Evolutionary conservation across 2,797 vertebrate species (phyloP), one percentile per base, ranked within the genome.

Genomic region (Sebastes kiyomatsui): DNA sequence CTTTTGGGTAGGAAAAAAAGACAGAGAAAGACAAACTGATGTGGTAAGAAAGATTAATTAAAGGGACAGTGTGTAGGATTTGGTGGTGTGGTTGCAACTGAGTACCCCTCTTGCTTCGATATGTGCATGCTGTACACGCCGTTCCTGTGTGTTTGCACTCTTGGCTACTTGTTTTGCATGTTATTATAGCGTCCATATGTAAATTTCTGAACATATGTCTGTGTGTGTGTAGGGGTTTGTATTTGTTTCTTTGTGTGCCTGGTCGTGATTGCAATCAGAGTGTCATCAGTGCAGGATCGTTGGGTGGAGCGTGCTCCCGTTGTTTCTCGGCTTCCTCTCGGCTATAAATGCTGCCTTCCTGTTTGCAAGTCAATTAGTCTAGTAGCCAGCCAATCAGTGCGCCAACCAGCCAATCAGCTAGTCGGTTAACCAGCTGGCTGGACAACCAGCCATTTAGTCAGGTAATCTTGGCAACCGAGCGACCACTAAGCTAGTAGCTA

Each of bases 201-300:
- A 46, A 14, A 16, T 83, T 77, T 42, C 32, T 77, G 27, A 73
- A 22, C 3, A 16, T 59, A 38, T 14, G 30, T 58, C 30, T 28
- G 35, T 71, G 58, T 58, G 71, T 32, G 38, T 60, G 35, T 54
- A 5, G 5, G 38, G 16, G 23, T 10, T 58, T 67, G 38, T 16
- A 8, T 71, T 62, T 23, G 5, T 85, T 35, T 72, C 56, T 77
- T 52, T 86, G 77, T 87, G 70, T 61, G 28, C 32, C 64, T 25
- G 60, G 16, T 73, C 6, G 69, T 94, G 93, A 95, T 94, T 95
- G 93, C 94, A 94, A 95, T 95, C 94, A 95, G 77, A 81, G 82
- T 81, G 88, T 88, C 79, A 91, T 90, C 81, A 85, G 80, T 30
- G 78, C 79, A 52, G 80, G 82, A 77, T 68, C 78, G 78, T 61